Percentiles rank a stretch among this genome's conserved stretches.
Evolutionary conservation across 1,140 invertebrate genomes (phyloP).

Genomic region (Oedothorax gibbosus): DNA sequence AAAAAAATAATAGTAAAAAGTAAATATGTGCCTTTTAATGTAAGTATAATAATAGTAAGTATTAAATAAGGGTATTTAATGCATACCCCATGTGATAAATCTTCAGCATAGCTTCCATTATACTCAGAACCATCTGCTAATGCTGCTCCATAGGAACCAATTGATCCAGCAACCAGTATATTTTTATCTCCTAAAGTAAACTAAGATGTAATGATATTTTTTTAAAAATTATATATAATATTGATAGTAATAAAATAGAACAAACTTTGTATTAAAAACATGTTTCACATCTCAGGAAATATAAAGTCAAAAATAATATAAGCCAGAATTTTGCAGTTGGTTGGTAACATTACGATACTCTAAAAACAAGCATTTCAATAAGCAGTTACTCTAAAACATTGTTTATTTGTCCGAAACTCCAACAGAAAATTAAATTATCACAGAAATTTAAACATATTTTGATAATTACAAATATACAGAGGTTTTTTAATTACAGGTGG

Average conservation of each 20-base stretch:
- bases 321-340: no score
- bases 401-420: no score
- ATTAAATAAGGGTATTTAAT: not conserved
- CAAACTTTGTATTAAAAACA: not conserved
- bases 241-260: not conserved
- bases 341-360: no score
- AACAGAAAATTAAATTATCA: no score
- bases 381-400: no score
- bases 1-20: slow-evolving; percentile 1
- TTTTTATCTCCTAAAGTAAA: slow-evolving; percentile 33
- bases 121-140: slow-evolving; percentile 92
- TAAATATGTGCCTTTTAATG: not conserved
- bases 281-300: not conserved
- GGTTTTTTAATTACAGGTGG: no score
- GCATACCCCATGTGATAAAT: slow-evolving; percentile 73
- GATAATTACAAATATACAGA: no score
- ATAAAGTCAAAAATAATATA: no score
- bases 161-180: slow-evolving; percentile 76
- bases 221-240: not conserved
- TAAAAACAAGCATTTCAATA: no score
- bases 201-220: not conserved
- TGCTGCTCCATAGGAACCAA: slow-evolving; percentile 90
- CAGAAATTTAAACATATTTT: no score
- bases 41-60: not conserved
- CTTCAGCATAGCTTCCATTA: slow-evolving; percentile 82